Evolutionary conservation across 2,797 vertebrate species (phyloP).

Genomic region (Valencia hispanica): DNA sequence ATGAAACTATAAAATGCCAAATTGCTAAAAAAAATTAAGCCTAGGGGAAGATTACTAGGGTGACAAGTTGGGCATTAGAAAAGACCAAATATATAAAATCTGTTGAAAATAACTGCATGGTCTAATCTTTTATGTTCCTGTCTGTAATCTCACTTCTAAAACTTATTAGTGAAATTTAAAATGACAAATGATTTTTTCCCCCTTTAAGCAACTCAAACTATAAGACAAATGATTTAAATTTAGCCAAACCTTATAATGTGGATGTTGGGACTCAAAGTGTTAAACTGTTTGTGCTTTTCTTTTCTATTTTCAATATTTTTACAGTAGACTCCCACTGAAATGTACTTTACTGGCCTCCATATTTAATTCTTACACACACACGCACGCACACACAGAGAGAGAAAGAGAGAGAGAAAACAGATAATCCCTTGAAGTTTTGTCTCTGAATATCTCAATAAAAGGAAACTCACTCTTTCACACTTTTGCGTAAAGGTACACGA

Average conservation of each 20-base stretch:
- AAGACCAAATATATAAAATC: neutral
- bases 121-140: neutral
- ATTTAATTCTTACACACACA: neutral
- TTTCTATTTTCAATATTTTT: neutral
- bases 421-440: conserved; percentile 8
- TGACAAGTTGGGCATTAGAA: neutral
- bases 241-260: neutral
- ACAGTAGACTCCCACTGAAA: neutral
- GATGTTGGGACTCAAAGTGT: neutral
- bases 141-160: neutral
- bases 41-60: neutral
- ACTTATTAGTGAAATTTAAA: neutral
- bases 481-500: neutral
- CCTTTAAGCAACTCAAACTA: neutral
- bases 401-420: no score
- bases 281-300: neutral
- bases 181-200: neutral
- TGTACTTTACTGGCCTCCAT: neutral
- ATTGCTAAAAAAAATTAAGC: neutral
- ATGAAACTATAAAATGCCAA: neutral
- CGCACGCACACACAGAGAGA: no score
- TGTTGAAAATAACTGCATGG: neutral
- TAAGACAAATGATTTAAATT: neutral
- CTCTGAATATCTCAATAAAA: neutral
- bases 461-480: neutral